Evolutionary conservation across 1,140 invertebrate genomes (phyloP), one percentile per base, ranked within the genome.

Genomic region (Macrosteles quadrilineatus): DNA sequence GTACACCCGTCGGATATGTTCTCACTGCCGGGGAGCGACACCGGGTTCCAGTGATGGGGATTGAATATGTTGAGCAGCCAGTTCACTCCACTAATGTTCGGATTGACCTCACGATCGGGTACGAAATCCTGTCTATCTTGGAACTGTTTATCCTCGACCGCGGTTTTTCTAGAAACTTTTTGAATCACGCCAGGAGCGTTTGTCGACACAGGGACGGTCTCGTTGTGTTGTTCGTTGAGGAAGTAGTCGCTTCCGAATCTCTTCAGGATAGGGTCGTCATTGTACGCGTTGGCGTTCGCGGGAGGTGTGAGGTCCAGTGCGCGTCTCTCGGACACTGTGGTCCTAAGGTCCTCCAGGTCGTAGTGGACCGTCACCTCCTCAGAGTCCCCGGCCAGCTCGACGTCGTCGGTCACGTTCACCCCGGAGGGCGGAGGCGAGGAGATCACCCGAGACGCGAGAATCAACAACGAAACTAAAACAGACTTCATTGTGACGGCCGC

Each of bases 51-150:
- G 57, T 84, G 82, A 63, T 88, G 82, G 21, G 90, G 88, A 74
- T 90, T 87, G 73, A 88, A 86, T 36, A 90, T 77, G 68, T 85
- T 81, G 57, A 79, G 81, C 68, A 90, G 77, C 88, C 87, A 90
- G 66, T 87, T 82, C 78, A 90, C 50, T 14, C 71, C 74, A 19
- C 27, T 64, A 2, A 32, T n/a, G 6, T 19, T 19, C 17, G 4
- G 25, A 2, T 25, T 21, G 6, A 32, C 59, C 19, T 17, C 14
- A 1, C n/a, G 17, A 17, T 40, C 29, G 11, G 17, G 17, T 1
- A 30, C 1, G 11, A 25, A 17, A 19, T 25, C 2, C 17, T 25
- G 19, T 9, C 59, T 30, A n/a, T 64, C 59, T 11, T 19, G 27
- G n/a, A 64, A 27, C 19, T 19, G 9, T 21, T 64, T 27, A 14